Evolutionary conservation across 2,888 invertebrate species (phyloP).

Genomic region (Phyto melanocephala): DNA sequence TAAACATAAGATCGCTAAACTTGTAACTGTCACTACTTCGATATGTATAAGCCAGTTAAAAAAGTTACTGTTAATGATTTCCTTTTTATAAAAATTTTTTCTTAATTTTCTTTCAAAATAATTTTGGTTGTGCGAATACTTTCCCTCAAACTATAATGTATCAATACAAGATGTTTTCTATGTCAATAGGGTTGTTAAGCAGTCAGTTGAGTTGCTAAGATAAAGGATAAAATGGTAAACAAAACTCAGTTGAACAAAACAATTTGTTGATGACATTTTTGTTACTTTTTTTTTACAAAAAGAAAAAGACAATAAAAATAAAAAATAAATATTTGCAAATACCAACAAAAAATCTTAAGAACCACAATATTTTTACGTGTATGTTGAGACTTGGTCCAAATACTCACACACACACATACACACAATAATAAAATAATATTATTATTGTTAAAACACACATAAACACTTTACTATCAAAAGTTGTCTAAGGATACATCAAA

Average conservation of each 20-base stretch:
- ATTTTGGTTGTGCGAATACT: background rate
- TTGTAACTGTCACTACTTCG: too few species aligned
- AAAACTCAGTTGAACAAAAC: constrained; percentile 3
- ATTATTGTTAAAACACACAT: background rate
- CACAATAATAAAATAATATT: constrained; percentile 18
- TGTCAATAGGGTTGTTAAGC: constrained; percentile 13
- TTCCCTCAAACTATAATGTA: background rate
- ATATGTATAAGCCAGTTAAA: too few species aligned
- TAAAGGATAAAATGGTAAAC: background rate
- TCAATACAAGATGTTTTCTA: background rate
- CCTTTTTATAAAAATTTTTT: too few species aligned
- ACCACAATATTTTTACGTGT: background rate
- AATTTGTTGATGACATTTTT: constrained; percentile 16
- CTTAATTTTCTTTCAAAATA: too few species aligned
- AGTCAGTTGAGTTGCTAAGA: background rate
- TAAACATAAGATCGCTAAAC: too few species aligned
- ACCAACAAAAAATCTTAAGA: background rate
- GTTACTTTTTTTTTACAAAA: background rate
- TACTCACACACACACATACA: background rate
- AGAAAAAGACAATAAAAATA: background rate
- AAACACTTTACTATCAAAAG: constrained; percentile 3
- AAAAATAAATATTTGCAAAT: background rate
- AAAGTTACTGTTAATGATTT: too few species aligned
- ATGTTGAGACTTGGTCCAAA: background rate
- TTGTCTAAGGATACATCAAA: too few species aligned